Base-by-base conservation (phyloP, 2,113 vertebrate species). In the Xerus inauris region DNA sequence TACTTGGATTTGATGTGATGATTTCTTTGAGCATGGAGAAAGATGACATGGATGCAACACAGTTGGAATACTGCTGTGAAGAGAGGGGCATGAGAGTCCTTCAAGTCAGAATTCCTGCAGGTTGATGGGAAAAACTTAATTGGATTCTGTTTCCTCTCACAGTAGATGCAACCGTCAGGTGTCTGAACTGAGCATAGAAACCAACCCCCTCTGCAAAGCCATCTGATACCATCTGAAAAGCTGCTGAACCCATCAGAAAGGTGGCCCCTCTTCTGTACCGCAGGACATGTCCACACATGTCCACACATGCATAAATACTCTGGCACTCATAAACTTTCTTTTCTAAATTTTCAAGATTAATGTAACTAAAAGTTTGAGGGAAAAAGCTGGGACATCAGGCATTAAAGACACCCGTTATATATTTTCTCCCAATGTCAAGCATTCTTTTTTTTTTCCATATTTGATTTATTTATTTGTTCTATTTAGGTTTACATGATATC, bases 71-170 rank as follows among this genome's bases (percentile, higher is more conserved):
- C 35, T 73, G n/a, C 54, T 73, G 64, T 32, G 64, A 51, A 65
- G 22, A 83, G 5, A 4, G 81, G 54, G 64, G n/a, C 30, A 32
- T 2, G 1, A 1, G 10, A 90, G 76, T 17, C 45, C 94, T 62
- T 93, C 28, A 42, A 92, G 72, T 10, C 80, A 71, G 42, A 73
- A 75, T 87, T 89, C 84, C 72, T 94, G 38, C 49, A 95, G 51
- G 26, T 19, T 64, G 10, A 32, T 64, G 40, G 45, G 71, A 71
- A 65, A 95, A 92, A n/a, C 80, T 89, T 81, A 87, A 80, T 20
- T 92, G 24, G 38, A 75, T 96, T 92, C 59, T 79, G 9, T 94
- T 91, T 95, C 51, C 51, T 57, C 54, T 69, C 51, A 42, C 6
- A 90, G 35, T 73, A 86, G 95, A 85, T 32, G 3, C 19, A 86